Evolutionary conservation across 2,113 vertebrate genomes (phyloP), one percentile per base, ranked within the genome.

Genomic region (Gymnobelideus leadbeateri): DNA sequence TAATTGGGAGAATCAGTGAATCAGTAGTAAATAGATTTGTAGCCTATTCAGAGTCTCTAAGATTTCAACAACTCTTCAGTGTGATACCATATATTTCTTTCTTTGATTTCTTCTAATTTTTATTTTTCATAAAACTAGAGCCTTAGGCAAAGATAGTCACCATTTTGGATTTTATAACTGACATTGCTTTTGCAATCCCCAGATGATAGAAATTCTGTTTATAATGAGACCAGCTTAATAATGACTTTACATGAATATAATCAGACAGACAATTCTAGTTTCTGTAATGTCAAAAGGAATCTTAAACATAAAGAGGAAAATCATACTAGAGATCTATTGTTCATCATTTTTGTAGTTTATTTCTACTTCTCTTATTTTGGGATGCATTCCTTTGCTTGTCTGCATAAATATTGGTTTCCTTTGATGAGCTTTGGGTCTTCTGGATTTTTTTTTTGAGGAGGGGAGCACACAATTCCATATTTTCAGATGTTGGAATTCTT

Each of bases 401-500:
- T 53, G 51, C 90, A 19, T 26, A 26, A 77, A 53, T 84, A 51
- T 51, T 19, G 14, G 25, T 31, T 43, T 51, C n/a, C 91, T 57
- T 93, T 92, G 12, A 1, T 91, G 92, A 77, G 61, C 25, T 92
- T 90, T 1, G 14, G 77, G 77, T 92, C 90, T 54, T 89, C 43
- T 77, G 68, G 49, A 43, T 37, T 2, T 94, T 31, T 89, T 50
- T 89, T 89, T 51, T 12, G 46, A 92, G 68, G n/a, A 8, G 19
- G n/a, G 68, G 37, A 46, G 37, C 53, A 68, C 91, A 49, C 31
- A n/a, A 3, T 55, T 90, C 19, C 89, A 0, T 93, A 52, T 93
- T 95, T 94, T 46, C 91, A 91, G 52, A 89, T 53, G 19, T 1
- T n/a, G 92, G 68, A 57, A 31, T 68, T 93, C 93, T 95, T 93